A percentile compares a stretch with the other conserved stretches of the same genome.
phyloP scores from a whole-genome alignment of 2,888 invertebrate genomes.

The Diabrotica balteata region DNA sequence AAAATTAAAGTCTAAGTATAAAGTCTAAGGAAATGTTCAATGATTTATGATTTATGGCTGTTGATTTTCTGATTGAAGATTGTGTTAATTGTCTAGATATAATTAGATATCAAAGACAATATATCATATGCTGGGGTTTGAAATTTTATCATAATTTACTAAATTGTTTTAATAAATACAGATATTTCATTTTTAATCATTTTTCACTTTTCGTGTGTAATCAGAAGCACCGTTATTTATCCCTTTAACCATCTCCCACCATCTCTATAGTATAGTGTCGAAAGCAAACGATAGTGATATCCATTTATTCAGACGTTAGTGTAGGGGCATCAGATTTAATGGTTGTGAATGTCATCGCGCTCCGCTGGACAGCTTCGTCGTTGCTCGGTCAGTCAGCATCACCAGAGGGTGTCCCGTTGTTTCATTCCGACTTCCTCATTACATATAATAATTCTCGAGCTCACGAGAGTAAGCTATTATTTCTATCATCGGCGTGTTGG shows the following conservation, averaged over 20 bases:
- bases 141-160: too few species aligned
- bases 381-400: background rate
- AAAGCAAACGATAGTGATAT: background rate
- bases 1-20: too few species aligned
- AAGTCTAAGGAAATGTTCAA: too few species aligned
- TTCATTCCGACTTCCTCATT: constrained; percentile 3
- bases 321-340: constrained; percentile 4
- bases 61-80: too few species aligned
- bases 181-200: too few species aligned
- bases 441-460: constrained; percentile 6
- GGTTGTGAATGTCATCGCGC: constrained; percentile 3
- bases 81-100: too few species aligned
- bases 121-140: too few species aligned
- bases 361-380: constrained; percentile 1
- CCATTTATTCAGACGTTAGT: constrained; percentile 4
- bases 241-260: background rate
- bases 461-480: constrained; percentile 1
- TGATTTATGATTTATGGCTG: too few species aligned
- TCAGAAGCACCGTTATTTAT: background rate
- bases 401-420: background rate
- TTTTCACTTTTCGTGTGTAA: background rate
- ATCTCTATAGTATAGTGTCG: background rate
- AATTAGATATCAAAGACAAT: too few species aligned
- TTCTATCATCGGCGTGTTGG: background rate
- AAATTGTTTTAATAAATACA: too few species aligned